A percentile compares a stretch with the other conserved stretches of the same genome.
phyloP scores from a whole-genome alignment of 2,113 vertebrate genomes.

The Anhinga anhinga region DNA sequence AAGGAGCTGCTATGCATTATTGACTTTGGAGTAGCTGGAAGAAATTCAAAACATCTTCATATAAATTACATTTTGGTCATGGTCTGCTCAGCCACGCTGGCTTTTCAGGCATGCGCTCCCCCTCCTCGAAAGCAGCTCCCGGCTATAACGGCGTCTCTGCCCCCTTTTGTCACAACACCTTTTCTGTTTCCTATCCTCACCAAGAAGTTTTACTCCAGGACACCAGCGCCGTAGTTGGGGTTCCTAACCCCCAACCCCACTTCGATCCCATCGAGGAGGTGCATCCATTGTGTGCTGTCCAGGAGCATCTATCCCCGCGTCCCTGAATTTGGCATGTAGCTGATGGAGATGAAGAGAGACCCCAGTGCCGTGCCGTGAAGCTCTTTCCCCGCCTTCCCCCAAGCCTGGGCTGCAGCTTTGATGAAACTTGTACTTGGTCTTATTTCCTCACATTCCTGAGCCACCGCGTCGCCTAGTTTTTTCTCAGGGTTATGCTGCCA shows the following conservation, averaged over 20 bases:
- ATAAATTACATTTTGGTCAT: constrained; percentile 45
- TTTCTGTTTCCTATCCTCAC: not conserved
- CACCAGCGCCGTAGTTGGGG: fast-evolving
- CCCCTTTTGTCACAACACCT: not conserved
- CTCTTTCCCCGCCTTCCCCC: not conserved
- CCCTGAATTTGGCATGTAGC: not conserved
- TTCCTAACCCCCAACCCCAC: not conserved
- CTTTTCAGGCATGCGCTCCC: not conserved
- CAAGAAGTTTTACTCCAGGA: not conserved
- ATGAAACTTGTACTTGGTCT: not conserved
- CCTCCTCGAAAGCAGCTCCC: not conserved
- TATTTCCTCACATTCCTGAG: not conserved
- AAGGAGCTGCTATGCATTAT: constrained; percentile 12
- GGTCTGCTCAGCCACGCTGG: not conserved
- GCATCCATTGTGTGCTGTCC: fast-evolving
- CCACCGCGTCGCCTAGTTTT: fast-evolving
- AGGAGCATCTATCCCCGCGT: not conserved
- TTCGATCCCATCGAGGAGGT: not conserved
- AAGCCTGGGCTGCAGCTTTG: not conserved
- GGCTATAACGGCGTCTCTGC: not conserved
- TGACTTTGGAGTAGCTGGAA: constrained; percentile 25
- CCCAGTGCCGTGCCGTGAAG: fast-evolving
- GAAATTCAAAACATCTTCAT: constrained; percentile 28
- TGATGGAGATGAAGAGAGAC: not conserved
- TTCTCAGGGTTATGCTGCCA: not conserved